Evolutionary conservation across 2,113 vertebrate genomes (phyloP).

Genomic region (Candoia aspera): DNA sequence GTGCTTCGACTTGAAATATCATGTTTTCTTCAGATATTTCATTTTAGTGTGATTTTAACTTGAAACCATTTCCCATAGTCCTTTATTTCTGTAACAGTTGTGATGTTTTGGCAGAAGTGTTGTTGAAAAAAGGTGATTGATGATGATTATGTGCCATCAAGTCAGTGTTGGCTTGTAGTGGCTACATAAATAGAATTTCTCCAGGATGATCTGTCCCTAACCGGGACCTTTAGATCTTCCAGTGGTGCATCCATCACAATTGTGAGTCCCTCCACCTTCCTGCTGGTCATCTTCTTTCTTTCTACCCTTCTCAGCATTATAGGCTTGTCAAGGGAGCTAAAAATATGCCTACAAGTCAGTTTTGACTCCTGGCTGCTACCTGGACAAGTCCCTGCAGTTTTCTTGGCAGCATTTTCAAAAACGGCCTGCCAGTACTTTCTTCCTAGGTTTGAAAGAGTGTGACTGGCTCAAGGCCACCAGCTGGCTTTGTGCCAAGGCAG

Average conservation of each 20-base stretch:
- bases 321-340: neutral
- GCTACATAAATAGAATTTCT: neutral
- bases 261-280: no score
- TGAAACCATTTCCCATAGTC: no score
- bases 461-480: neutral
- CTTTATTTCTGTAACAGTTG: no score
- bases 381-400: neutral
- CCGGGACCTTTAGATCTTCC: no score
- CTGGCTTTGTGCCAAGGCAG: neutral
- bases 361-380: neutral
- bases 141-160: neutral
- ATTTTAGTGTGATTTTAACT: no score
- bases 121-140: neutral
- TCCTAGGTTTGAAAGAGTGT: neutral
- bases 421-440: neutral
- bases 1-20: no score
- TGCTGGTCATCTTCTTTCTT: no score
- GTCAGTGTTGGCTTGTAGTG: neutral
- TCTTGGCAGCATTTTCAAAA: neutral
- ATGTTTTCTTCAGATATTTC: no score
- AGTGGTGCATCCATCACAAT: no score
- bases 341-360: neutral
- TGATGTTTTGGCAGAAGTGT: neutral
- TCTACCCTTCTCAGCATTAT: no score
- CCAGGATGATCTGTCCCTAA: no score